phyloP scores from a whole-genome alignment of 2,113 vertebrate species.

The Sturnus vulgaris region DNA sequence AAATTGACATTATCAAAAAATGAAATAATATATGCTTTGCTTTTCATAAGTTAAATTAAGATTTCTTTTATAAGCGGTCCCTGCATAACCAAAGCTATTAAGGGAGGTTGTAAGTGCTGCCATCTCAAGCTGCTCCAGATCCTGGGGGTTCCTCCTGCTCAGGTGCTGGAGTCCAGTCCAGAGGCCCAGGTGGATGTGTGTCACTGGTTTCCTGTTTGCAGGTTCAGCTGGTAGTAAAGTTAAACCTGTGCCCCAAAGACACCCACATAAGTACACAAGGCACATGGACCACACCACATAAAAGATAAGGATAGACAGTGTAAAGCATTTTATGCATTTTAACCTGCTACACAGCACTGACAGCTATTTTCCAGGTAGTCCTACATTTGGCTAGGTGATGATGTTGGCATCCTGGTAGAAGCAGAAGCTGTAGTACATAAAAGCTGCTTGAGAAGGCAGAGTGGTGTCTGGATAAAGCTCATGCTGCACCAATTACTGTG shows the following conservation, averaged over 20 bases:
- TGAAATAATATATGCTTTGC: background rate
- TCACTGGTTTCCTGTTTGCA: background rate
- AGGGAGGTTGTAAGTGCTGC: background rate
- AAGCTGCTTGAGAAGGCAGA: background rate
- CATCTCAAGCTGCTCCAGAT: background rate
- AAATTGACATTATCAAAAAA: background rate
- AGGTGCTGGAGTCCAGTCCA: background rate
- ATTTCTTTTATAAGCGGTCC: background rate
- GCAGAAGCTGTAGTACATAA: background rate
- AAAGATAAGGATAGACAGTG: background rate
- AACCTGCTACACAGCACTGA: background rate
- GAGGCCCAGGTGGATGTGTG: background rate
- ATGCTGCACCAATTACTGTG: background rate
- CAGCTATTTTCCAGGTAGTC: background rate
- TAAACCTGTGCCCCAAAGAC: background rate
- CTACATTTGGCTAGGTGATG: background rate
- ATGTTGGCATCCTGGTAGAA: background rate
- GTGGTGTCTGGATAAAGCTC: background rate
- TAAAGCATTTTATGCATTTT: background rate
- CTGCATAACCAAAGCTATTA: background rate
- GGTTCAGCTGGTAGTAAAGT: background rate
- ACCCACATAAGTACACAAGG: background rate
- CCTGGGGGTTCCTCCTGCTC: background rate
- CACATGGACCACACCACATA: accelerated
- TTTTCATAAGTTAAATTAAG: background rate